Evolutionary conservation across 2,797 vertebrate genomes (phyloP), one percentile per base, ranked within the genome.

Genomic region (Syndactyla subalaris): DNA sequence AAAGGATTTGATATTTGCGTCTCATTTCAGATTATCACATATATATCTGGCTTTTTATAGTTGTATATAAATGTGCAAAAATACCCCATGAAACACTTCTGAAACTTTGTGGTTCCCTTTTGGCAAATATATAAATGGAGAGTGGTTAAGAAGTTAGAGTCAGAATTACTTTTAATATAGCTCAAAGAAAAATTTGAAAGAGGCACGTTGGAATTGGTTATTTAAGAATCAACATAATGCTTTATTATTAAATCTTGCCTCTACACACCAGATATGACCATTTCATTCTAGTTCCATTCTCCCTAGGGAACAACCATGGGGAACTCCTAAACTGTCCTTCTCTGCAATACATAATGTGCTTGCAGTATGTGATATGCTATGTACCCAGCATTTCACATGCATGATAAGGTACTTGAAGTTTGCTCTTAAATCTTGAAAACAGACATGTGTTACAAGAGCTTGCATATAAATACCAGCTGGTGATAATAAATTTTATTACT

Each of bases 231-330:
- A 75, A 77, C 57, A 57, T 27, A 86, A 57, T 41, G n/a, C 29
- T 91, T 92, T 80, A 9, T 76, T 61, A 83, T 83, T 59, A 52
- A 93, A 86, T 89, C 79, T 30, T 95, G 76, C 72, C 71, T 58
- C 43, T 95, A 38, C 32, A 58, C 61, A 77, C 13, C 21, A 93
- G 84, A 95, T 75, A 78, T 29, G 20, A 59, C 45, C 5, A 20
- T 92, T 96, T 95, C 45, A 95, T 83, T 72, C 62, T 91, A 80
- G 46, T 71, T 90, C 80, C 8, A 87, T 95, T 86, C 74, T 91
- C 76, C 55, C 59, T 71, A 45, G 26, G 59, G 93, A 93, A 52
- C 39, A 55, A 51, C 62, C 39, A 43, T 12, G 9, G 29, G 58
- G 20, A 95, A 79, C 14, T 72, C 72, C 65, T 58, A 88, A 59